A percentile compares a stretch with the other conserved stretches of the same genome.
Evolutionary conservation across 1,140 invertebrate genomes (phyloP).

Genomic region (Ridgeia piscesae): DNA sequence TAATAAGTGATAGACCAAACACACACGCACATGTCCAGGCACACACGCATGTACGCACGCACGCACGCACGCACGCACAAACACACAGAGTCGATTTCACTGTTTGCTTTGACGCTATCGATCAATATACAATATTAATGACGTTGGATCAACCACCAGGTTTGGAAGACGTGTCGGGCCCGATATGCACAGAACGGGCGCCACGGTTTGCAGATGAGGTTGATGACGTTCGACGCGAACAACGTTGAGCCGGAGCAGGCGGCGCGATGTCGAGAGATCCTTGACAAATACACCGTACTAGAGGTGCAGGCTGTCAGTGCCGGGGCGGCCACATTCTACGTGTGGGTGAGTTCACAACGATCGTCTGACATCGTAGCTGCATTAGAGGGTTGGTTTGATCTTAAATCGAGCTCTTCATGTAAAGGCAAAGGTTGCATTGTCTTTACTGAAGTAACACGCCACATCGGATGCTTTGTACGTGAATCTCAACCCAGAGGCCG

Average conservation of each 20-base stretch:
- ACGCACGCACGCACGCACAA: not conserved
- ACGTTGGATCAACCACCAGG: not conserved
- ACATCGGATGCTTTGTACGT: not conserved
- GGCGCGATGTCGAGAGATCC: constrained; percentile 25
- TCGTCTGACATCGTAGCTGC: no score
- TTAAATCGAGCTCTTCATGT: no score
- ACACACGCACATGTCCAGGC: not conserved
- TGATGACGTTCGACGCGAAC: constrained; percentile 22
- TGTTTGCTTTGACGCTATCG: not conserved
- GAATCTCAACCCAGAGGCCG: no score
- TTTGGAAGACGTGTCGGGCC: not conserved
- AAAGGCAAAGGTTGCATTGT: no score
- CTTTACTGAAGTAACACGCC: not conserved
- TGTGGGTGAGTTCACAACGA: constrained; percentile 26
- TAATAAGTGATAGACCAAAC: not conserved
- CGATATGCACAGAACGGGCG: constrained; percentile 15
- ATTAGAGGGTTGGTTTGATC: no score
- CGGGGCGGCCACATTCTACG: constrained; percentile 27
- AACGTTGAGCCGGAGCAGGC: constrained; percentile 26
- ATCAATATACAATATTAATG: not conserved
- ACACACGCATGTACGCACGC: not conserved
- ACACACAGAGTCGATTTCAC: not conserved
- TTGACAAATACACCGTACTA: constrained; percentile 12
- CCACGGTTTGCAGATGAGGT: constrained; percentile 10
- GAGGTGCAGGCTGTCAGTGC: constrained; percentile 18